Evolutionary conservation across 2,797 vertebrate genomes (phyloP), one percentile per base, ranked within the genome.

Genomic region (Manis pentadactyla): DNA sequence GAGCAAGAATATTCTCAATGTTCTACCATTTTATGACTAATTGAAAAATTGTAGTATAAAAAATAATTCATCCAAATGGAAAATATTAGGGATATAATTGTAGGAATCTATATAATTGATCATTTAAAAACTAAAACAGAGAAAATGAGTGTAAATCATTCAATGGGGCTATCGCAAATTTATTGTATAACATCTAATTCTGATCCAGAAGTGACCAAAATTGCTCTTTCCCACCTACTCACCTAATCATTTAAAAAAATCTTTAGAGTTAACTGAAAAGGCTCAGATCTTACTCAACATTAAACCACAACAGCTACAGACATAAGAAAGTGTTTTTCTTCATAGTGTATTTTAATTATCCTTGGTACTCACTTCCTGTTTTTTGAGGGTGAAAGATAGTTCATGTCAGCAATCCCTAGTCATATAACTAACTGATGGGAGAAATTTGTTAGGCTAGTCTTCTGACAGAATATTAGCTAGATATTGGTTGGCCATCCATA

Each of bases 201-300:
- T 93, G 64, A 49, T 57, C 23, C 4, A 0, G 66, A 64, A 73
- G 18, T 87, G 71, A 73, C 9, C 77, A 63, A 31, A 53, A 34
- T 23, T 53, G 18, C 31, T 75, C 10, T 34, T 91, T 87, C 31
- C 19, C 23, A 78, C 29, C 49, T 57, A 87, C 6, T 84, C n/a
- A 66, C 0, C 1, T 59, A 91, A 51, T 82, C 27, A 25, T 64
- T 75, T 14, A 27, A 59, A 66, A 66, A 19, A 84, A 29, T 49
- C 21, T 77, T 51, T 78, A 49, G 11, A 92, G 74, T 84, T 83
- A 84, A 53, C 21, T 53, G 51, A 92, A 94, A 96, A 79, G 57
- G 0, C 49, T 57, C 7, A 31, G 10, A 59, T 21, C 15, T 46
- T 46, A 83, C 17, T 90, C 10, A 87, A 12, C 2, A 39, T 87